Evolutionary conservation across 2,113 vertebrate genomes (phyloP).

Genomic region (Scytalopus superciliaris): DNA sequence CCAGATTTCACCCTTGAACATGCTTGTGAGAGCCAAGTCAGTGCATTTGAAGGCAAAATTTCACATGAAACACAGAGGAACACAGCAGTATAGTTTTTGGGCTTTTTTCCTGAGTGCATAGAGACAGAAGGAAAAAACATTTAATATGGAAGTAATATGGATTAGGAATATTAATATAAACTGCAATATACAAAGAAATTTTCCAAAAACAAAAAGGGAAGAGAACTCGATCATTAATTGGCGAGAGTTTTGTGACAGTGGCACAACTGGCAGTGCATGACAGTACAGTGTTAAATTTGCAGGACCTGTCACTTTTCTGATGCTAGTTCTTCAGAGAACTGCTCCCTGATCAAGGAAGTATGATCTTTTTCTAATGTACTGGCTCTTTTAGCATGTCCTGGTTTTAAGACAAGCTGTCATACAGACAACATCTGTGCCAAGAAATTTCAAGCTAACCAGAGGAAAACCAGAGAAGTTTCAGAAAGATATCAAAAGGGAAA

Average conservation of each 20-base stretch:
- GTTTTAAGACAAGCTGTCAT: not conserved
- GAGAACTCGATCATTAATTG: not conserved
- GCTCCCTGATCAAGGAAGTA: not conserved
- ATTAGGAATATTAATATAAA: not conserved
- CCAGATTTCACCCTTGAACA: constrained; percentile 27
- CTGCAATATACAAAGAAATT: not conserved
- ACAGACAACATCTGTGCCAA: not conserved
- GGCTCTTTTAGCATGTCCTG: not conserved
- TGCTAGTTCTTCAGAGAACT: not conserved
- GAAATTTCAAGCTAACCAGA: not conserved
- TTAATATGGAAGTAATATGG: not conserved
- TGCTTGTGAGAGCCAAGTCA: not conserved
- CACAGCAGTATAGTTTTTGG: not conserved
- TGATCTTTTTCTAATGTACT: not conserved
- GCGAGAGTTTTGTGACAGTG: not conserved
- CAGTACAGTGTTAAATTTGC: not conserved
- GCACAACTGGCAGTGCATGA: not conserved
- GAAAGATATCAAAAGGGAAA: not conserved
- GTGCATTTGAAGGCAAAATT: not conserved
- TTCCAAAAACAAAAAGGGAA: not conserved
- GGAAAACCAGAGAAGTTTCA: not conserved
- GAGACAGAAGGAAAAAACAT: not conserved
- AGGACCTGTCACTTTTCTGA: not conserved
- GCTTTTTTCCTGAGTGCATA: not conserved
- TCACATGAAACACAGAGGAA: not conserved